phyloP scores from a whole-genome alignment of 2,888 invertebrate species.

The Rhorus exstirpatorius region DNA sequence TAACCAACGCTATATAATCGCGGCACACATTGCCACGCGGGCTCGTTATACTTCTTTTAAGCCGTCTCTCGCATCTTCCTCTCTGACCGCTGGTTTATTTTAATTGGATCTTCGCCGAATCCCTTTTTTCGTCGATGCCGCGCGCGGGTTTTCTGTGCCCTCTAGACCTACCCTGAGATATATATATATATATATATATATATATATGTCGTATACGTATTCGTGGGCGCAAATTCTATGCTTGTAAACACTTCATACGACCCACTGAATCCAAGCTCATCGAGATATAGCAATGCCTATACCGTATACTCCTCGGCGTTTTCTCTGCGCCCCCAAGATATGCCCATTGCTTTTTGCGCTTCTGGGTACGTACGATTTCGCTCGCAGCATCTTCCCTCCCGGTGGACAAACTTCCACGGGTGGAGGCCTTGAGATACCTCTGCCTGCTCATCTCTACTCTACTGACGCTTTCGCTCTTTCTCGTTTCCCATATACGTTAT shows the following conservation, averaged over 20 bases:
- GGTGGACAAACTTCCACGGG: conserved; percentile 21
- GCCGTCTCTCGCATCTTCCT: conserved; percentile 52
- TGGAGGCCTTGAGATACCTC: conserved; percentile 59
- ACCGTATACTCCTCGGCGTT: conserved; percentile 44
- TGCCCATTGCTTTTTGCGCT: conserved; percentile 68
- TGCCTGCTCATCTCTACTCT: conserved; percentile 45
- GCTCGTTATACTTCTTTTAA: conserved; percentile 73
- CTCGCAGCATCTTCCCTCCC: conserved; percentile 51
- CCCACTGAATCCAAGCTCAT: neutral
- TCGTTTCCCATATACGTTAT: conserved; percentile 47
- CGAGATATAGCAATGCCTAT: conserved; percentile 22
- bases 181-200: no score
- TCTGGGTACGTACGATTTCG: conserved; percentile 46
- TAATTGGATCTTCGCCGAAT: conserved; percentile 86
- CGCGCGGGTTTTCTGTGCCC: conserved; percentile 65
- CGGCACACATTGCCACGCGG: conserved; percentile 54
- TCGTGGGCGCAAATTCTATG: neutral
- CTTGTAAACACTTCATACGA: neutral
- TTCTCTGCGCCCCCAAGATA: conserved; percentile 53
- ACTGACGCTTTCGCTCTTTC: conserved; percentile 14
- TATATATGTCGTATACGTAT: no score
- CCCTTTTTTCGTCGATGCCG: conserved; percentile 75
- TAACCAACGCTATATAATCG: conserved; percentile 6
- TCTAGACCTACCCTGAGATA: conserved; percentile 57
- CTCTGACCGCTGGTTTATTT: conserved; percentile 84